A percentile compares a stretch with the other conserved stretches of the same genome.
Evolutionary conservation across 2,113 vertebrate genomes (phyloP).

Genomic region (Climacteris rufus): DNA sequence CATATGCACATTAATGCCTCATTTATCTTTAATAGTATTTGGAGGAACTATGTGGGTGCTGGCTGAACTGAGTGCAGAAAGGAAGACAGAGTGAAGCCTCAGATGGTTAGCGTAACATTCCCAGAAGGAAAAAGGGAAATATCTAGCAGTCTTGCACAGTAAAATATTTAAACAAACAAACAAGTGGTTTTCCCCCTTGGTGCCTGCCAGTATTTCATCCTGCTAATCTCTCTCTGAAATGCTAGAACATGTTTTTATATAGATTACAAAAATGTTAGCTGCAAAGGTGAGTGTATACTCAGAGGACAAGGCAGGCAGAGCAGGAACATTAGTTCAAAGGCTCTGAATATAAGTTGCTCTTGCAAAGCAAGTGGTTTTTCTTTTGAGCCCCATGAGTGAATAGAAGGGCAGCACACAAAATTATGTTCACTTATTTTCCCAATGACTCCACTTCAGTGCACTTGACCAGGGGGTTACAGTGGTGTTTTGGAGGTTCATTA

Average conservation of each 20-base stretch:
- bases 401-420: background rate
- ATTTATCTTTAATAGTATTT: background rate
- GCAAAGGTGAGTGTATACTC: constrained; percentile 19
- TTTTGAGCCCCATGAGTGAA: background rate
- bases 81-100: background rate
- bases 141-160: background rate
- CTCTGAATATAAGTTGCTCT: constrained; percentile 29
- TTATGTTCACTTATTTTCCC: background rate
- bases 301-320: background rate
- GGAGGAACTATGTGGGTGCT: background rate
- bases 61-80: background rate
- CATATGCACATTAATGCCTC: background rate
- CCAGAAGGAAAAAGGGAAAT: constrained; percentile 15
- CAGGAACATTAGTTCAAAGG: constrained; percentile 26
- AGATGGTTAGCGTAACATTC: background rate
- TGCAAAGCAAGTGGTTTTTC: constrained; percentile 17
- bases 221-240: constrained; percentile 66
- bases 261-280: constrained; percentile 37
- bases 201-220: constrained; percentile 6
- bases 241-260: constrained; percentile 52
- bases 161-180: constrained; percentile 66
- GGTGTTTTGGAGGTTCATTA: background rate
- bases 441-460: background rate
- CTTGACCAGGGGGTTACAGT: background rate
- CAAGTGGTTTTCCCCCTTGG: constrained; percentile 49